Percentiles rank a stretch among this genome's conserved stretches.
These are phyloP conservation scores for Colletes latitarsis DNA, from an alignment of 1,140 invertebrate genomes.

Conservation along the genomic window DNA sequence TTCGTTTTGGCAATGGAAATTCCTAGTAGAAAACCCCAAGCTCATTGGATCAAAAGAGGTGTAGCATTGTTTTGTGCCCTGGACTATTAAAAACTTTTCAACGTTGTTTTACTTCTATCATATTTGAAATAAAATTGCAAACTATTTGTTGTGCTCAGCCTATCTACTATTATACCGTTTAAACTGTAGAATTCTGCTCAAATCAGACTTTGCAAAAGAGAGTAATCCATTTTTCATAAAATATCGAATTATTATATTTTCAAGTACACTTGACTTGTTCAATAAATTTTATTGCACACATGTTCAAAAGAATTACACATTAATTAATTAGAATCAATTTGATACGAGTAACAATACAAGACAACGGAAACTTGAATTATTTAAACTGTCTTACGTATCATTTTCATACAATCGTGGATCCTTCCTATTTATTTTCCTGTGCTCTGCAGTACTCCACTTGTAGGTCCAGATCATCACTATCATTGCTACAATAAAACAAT, in stretches of 20 bases:
- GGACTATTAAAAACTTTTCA: constrained; percentile 83
- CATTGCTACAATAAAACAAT: constrained; percentile 19
- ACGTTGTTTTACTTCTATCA: no score
- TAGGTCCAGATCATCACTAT: background rate
- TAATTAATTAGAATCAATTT: background rate
- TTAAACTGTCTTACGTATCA: constrained; percentile 29
- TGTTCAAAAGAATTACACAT: background rate
- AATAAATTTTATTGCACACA: background rate
- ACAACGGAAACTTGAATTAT: background rate
- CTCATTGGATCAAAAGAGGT: constrained; percentile 90
- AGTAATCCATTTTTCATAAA: no score
- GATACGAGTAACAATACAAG: background rate
- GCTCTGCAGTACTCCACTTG: background rate
- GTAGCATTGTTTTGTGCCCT: constrained; percentile 89
- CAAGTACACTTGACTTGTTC: no score
- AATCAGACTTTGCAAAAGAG: no score
- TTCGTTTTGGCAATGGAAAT: constrained; percentile 88
- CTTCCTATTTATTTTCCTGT: constrained; percentile 39
- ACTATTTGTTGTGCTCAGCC: background rate
- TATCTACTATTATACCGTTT: no score
- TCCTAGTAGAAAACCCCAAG: constrained; percentile 82
- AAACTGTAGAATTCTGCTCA: no score
- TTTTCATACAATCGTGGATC: constrained; percentile 58
- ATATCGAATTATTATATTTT: no score
- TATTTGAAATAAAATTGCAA: background rate